Evolutionary conservation across 2,113 vertebrate genomes (phyloP).

Genomic region (Ictidomys tridecemlineatus): DNA sequence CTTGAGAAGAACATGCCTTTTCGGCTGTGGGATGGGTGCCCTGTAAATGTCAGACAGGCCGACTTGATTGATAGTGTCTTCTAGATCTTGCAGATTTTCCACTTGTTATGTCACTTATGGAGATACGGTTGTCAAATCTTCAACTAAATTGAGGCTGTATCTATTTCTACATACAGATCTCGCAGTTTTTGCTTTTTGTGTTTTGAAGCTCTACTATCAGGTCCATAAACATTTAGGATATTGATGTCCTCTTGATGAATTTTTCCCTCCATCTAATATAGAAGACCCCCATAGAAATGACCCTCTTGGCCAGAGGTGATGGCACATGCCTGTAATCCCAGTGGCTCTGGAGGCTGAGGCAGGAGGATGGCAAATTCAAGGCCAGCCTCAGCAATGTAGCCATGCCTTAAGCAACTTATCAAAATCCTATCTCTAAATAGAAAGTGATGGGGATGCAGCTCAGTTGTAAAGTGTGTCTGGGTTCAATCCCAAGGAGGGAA

Average conservation of each 20-base stretch:
- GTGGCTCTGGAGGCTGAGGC: too few relatives aligned
- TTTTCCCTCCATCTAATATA: background rate
- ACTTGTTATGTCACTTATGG: background rate
- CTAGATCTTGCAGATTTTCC: background rate
- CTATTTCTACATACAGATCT: background rate
- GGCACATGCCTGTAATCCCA: too few relatives aligned
- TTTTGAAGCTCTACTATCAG: background rate
- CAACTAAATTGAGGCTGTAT: background rate
- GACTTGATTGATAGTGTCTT: background rate
- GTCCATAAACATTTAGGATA: background rate
- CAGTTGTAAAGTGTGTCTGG: too few relatives aligned
- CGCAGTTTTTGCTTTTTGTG: background rate
- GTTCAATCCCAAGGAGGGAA: too few relatives aligned
- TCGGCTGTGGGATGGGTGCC: background rate
- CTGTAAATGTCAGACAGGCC: background rate
- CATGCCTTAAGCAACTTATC: too few relatives aligned
- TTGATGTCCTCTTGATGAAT: background rate
- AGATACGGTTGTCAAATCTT: background rate
- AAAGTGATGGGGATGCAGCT: too few relatives aligned
- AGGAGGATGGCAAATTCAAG: too few relatives aligned
- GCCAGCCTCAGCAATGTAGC: too few relatives aligned
- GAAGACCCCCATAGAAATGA: background rate
- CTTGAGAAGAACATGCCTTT: background rate
- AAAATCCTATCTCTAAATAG: too few relatives aligned
- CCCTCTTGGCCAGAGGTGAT: background rate